Base-by-base conservation (phyloP, 2,113 vertebrate species). In the Nyctereutes procyonoides region DNA sequence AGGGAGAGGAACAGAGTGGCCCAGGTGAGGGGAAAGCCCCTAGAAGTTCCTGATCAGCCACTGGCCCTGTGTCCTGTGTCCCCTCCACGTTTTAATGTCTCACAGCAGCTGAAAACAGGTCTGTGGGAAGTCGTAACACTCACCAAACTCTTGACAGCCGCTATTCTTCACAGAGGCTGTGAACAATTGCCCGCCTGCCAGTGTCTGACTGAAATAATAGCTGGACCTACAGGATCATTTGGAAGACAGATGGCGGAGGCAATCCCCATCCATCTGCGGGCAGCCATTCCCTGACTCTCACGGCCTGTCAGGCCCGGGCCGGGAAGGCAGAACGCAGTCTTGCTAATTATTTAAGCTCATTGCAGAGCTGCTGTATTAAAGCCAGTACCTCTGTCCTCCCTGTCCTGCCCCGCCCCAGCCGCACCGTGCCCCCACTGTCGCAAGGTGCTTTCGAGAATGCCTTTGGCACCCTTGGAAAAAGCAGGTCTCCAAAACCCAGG, bases 151-250 rank as follows among this genome's bases (percentile, higher is more conserved):
- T 1, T 98, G 98, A 98, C 98, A 98, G 95, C 95, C 83, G 2
- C 96, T 98, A 97, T 98, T 98, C 98, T 98, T 99, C 97, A 98
- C 95, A 30, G 92, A 94, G 91, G 56, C 96, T 81, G 19, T 98
- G 98, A 99, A 98, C 98, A 98, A 98, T 98, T 94, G 98, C 95
- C 80, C 48, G 98, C 90, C 97, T 98, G 95, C 98, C 94, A 53
- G 94, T 30, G 93, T 98, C 98, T 98, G 90, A 93, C 98, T 98
- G 92, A 98, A 99, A 98, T 98, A 98, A 98, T 98, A 98, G 96
- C 98, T 98, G 92, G 98, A 98, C 93, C 90, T 98, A 87, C 32
- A 98, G 97, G 96, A 98, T 98, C 97, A 80, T 98, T 98, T 98
- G 90, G 98, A 98, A 98, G 98, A 98, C 97, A 98, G 97, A 98